These are phyloP conservation scores for Ophion slaviceki DNA, from an alignment of 2,888 invertebrate species.

Conservation along the genomic window DNA sequence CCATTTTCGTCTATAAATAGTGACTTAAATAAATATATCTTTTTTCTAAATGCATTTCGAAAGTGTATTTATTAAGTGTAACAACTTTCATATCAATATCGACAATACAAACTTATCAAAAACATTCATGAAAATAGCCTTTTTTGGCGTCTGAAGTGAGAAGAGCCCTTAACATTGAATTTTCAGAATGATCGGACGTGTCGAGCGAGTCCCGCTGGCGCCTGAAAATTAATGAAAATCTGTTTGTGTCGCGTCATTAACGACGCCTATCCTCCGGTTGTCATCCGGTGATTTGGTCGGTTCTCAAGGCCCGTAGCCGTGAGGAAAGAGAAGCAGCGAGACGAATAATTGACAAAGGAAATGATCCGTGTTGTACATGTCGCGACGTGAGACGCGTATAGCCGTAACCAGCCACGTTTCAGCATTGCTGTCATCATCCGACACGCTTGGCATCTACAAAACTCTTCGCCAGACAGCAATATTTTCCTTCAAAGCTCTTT, in stretches of 20 bases:
- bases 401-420: constrained; percentile 12
- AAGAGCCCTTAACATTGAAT: constrained; percentile 68
- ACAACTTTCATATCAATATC: too few relatives aligned
- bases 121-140: too few relatives aligned
- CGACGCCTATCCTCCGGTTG: constrained; percentile 30
- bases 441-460: constrained; percentile 18
- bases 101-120: too few relatives aligned
- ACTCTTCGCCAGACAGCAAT: constrained; percentile 4
- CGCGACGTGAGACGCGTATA: constrained; percentile 27
- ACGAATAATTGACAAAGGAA: constrained; percentile 50
- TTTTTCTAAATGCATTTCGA: too few relatives aligned
- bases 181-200: constrained; percentile 62
- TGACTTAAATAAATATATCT: too few relatives aligned
- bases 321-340: constrained; percentile 11
- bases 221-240: constrained; percentile 68
- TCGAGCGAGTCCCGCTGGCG: constrained; percentile 44
- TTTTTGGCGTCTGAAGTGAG: too few relatives aligned
- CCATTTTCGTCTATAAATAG: too few relatives aligned
- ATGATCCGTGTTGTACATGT: constrained; percentile 32
- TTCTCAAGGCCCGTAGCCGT: constrained; percentile 26
- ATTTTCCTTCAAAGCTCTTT: background rate
- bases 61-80: too few relatives aligned
- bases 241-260: constrained; percentile 51
- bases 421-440: constrained; percentile 35
- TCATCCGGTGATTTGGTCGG: constrained; percentile 38